Percentiles rank a stretch among this genome's conserved stretches.
Conservation (phyloP, 2,888 invertebrate genomes). For the Trichopoda pennipes region DNA sequence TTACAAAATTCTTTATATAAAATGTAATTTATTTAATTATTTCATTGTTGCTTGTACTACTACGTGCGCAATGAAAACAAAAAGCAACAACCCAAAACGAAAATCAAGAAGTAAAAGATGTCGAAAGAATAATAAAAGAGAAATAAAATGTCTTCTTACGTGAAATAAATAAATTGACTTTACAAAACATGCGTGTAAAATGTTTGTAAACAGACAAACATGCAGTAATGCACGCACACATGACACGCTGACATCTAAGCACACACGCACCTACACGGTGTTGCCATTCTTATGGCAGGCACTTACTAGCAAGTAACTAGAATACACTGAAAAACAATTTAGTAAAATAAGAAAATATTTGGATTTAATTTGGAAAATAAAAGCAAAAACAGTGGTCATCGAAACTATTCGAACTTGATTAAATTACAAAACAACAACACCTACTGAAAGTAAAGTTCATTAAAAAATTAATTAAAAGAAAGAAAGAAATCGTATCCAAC, state of each 20-base stretch:
- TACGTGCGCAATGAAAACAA: neutral
- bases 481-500: too few species aligned
- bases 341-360: neutral
- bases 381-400: too few species aligned
- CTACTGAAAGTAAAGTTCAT: too few species aligned
- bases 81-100: neutral
- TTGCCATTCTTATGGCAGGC: neutral
- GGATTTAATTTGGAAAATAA: neutral
- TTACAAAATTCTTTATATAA: neutral
- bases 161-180: slow-evolving; percentile 62
- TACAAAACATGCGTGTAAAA: slow-evolving; percentile 58
- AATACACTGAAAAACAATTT: neutral
- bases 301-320: neutral
- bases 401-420: too few species aligned
- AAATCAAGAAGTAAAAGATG: neutral
- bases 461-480: too few species aligned
- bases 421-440: too few species aligned
- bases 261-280: neutral
- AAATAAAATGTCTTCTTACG: slow-evolving; percentile 44
- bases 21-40: slow-evolving; percentile 12
- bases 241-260: neutral
- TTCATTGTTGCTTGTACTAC: neutral
- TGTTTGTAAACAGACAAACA: slow-evolving; percentile 9
- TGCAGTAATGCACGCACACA: neutral
- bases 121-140: slow-evolving; percentile 1